Evolutionary conservation across 2,888 invertebrate species (phyloP), one percentile per base, ranked within the genome.

Genomic region (Drosophila multiciliata): DNA sequence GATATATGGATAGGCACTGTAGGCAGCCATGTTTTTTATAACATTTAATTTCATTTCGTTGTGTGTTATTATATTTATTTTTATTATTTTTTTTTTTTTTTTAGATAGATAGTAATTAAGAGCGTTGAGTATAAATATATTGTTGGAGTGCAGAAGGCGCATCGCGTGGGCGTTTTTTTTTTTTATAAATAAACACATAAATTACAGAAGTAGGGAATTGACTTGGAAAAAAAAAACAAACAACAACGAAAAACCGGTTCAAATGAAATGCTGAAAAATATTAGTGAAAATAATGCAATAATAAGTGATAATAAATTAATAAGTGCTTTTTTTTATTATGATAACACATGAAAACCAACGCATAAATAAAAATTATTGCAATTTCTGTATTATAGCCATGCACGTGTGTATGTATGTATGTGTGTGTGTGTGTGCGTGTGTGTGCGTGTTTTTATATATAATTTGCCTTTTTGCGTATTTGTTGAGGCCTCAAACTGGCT

Each of bases 341-440:
- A 59, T 66, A 59, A 73, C 61, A 62, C 65, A 68, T 55, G 50
- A 61, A 64, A 75, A 65, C 64, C 73, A 76, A 55, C 35, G 73
- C 85, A 85, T 82, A 85, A 89, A 85, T 75, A 78, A 67, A 85
- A 83, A 74, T 78, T 70, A 87, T 89, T 81, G 84, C 87, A 86
- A 88, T 80, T 75, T 62, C 79, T 86, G 88, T 83, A 71, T 67
- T 59, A 68, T 49, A 64, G 64, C 26, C 42, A 71, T 45, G 1
- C 20, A 26, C 20, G 29, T 45, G 59, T 66, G 38, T 45, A 48
- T 36, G 38, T 58, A 49, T 60, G 15, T 61, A 26, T 29, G 54
- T 69, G 69, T 68, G 76, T 83, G 23, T 45, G 59, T 66, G 35
- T 38, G 55, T 42, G 35, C 53, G 49, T 63, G 17, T 61, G 36